Base-by-base conservation (phyloP, 2,888 invertebrate species). In the Philaethria dido region DNA sequence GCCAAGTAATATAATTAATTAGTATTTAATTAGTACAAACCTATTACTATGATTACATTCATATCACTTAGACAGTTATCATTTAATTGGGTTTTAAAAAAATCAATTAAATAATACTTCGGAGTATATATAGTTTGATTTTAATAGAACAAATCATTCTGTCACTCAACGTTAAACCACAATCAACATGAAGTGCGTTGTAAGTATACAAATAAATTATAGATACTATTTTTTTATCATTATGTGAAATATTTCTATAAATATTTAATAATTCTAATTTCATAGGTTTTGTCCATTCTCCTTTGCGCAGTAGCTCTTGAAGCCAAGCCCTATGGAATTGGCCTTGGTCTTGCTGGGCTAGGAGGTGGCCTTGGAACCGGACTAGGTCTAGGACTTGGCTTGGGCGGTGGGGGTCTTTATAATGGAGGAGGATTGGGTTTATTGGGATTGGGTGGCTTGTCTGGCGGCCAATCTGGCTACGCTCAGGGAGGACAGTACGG, bases 401-500 rank as follows among this genome's bases (percentile, higher is more conserved):
- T 52, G 1, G 62, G 62, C 9, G 52, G 25, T 0, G 0, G 5
- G 18, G 62, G 54, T 44, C 29, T 33, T 18, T 25, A 9, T 14
- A 20, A 9, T 3, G 62, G 66, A 33, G 8, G 54, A 16, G 22
- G 60, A 5, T 33, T 33, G 33, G n/a, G n/a, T n/a, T n/a, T n/a
- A n/a, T n/a, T 60, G n/a, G 64, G 57, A 5, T 25, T 68, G 22
- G 72, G 67, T 8, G 42, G 45, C 14, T 3, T 50, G 29, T 65
- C 66, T 1, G 48, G 57, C 16, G 66, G 67, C 22, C 61, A 62
- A 36, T 44, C 59, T 5, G 59, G 59, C 42, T 68, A 70, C 11
- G 64, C 45, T 9, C 64, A 67, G 1, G 69, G 69, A 8, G 63
- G 55, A 6, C 59, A 59, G 47, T 69, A n/a, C n/a, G 71, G 72